Conservation (phyloP, 2,888 invertebrate genomes). For the Pycnomerus fuliginosus region DNA sequence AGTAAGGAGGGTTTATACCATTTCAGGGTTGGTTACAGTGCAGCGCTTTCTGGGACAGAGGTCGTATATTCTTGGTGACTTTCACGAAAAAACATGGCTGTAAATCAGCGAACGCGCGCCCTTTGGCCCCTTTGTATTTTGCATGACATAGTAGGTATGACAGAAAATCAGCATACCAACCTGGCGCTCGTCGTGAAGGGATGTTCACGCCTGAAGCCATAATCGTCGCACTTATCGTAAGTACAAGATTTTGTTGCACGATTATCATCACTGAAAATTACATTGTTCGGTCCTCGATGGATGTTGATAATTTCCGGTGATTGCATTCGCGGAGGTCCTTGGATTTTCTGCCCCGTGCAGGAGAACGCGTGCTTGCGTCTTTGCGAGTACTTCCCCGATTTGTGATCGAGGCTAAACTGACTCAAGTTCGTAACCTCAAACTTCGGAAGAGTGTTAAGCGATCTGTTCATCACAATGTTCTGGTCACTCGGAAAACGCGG, state of each 20-base stretch:
- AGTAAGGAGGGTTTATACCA: no score
- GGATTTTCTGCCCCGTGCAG: not conserved
- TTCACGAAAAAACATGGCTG: not conserved
- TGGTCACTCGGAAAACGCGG: conserved; percentile 40
- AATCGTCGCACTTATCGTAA: conserved; percentile 47
- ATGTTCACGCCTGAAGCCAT: conserved; percentile 45
- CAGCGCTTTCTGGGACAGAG: no score
- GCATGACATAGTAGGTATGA: conserved; percentile 3
- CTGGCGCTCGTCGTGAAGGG: conserved; percentile 38
- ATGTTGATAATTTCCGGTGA: conserved; percentile 51
- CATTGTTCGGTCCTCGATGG: conserved; percentile 44
- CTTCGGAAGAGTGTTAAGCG: conserved; percentile 44
- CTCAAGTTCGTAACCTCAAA: conserved; percentile 43
- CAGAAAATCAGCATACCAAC: conserved; percentile 26
- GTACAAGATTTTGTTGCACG: conserved; percentile 41
- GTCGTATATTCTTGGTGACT: conserved; percentile 1
- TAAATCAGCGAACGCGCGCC: not conserved
- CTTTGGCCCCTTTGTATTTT: not conserved
- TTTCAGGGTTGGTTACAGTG: no score
- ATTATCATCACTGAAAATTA: conserved; percentile 44
- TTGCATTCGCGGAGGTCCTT: conserved; percentile 36
- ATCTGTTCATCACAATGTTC: conserved; percentile 40
- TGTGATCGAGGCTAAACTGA: conserved; percentile 56
- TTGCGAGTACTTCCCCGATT: conserved; percentile 29
- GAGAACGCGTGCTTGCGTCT: conserved; percentile 48